Evolutionary conservation across 1,140 invertebrate genomes (phyloP).

Genomic region (Elysia chlorotica): DNA sequence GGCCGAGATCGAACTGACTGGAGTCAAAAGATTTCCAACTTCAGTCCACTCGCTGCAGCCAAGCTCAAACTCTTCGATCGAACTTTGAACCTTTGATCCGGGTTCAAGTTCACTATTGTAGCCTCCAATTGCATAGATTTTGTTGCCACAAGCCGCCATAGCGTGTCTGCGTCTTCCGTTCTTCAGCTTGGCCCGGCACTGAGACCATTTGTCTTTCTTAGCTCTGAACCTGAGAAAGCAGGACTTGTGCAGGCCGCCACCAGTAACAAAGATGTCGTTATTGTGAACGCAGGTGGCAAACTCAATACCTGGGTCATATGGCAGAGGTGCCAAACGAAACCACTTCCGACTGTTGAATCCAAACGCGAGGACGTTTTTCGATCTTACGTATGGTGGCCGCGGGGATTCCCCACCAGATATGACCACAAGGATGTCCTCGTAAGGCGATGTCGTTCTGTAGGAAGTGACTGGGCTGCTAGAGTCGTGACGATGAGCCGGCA

Average conservation of each 20-base stretch:
- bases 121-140: constrained; percentile 46
- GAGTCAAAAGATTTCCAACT: constrained; percentile 34
- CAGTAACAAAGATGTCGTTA: constrained; percentile 50
- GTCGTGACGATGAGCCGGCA: constrained; percentile 47
- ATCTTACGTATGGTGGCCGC: constrained; percentile 47
- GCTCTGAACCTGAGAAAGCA: constrained; percentile 41
- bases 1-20: constrained; percentile 50
- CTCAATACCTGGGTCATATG: constrained; percentile 52
- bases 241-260: constrained; percentile 43
- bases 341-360: constrained; percentile 45
- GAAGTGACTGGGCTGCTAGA: constrained; percentile 37
- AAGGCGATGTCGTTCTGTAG: constrained; percentile 30
- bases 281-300: constrained; percentile 49
- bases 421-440: constrained; percentile 48
- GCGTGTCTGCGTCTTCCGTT: constrained; percentile 47
- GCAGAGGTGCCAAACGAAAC: constrained; percentile 42
- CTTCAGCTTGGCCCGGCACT: constrained; percentile 37
- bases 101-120: constrained; percentile 47
- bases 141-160: constrained; percentile 43
- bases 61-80: constrained; percentile 49
- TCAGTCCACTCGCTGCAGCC: constrained; percentile 44
- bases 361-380: constrained; percentile 44
- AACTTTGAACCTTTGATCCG: constrained; percentile 40
- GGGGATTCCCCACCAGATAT: constrained; percentile 47
- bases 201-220: constrained; percentile 51